Conservation (phyloP, 2,113 vertebrate species). For the Chascanopsetta lugubris region DNA sequence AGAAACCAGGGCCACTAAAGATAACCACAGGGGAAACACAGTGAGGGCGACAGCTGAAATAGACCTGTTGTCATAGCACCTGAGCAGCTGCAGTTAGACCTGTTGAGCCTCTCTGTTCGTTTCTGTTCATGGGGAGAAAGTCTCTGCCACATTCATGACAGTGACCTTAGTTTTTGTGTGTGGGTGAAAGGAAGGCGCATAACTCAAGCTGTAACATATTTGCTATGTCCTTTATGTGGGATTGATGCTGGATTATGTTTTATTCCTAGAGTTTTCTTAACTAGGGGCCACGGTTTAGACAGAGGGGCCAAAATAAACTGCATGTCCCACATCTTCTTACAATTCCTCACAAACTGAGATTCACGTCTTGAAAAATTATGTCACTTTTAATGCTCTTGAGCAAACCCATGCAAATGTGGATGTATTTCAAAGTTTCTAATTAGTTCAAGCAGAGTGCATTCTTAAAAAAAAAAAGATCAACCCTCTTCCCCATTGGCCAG, state of each 20-base stretch:
- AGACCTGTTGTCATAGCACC: conserved; percentile 72
- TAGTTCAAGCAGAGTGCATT: too few relatives aligned
- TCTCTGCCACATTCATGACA: not conserved
- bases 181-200: not conserved
- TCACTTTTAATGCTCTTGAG: too few relatives aligned
- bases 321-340: too few relatives aligned
- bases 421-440: too few relatives aligned
- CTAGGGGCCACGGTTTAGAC: not conserved
- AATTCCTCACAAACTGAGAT: too few relatives aligned
- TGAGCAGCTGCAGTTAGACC: conserved; percentile 52
- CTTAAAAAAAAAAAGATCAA: too few relatives aligned
- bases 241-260: not conserved
- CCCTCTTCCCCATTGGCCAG: too few relatives aligned
- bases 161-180: not conserved
- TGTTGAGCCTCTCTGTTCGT: conserved; percentile 28
- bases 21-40: conserved; percentile 64
- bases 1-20: conserved; percentile 55
- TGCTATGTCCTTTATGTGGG: not conserved
- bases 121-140: conserved; percentile 5
- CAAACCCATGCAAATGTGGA: too few relatives aligned
- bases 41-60: conserved; percentile 61
- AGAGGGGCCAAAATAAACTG: not conserved
- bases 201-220: not conserved
- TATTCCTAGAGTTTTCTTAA: not conserved
- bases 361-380: too few relatives aligned